Evolutionary conservation across 2,888 invertebrate species (phyloP), one percentile per base, ranked within the genome.

Genomic region (Therioaphis trifolii): DNA sequence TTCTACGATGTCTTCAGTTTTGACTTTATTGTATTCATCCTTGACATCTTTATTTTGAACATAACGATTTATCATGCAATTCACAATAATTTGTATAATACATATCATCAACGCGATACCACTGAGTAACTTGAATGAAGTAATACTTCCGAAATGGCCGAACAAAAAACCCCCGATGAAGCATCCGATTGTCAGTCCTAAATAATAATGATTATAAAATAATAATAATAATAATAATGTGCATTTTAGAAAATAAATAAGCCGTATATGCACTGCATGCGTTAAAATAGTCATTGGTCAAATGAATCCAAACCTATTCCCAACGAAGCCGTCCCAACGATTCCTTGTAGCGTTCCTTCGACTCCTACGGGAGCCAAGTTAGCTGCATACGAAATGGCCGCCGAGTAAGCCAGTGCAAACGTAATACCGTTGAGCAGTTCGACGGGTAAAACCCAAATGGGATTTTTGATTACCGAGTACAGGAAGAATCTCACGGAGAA

Each of bases 341-440:
- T 89, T 75, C 96, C 96, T 91, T 95, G 95, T n/a, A n/a, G n/a
- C n/a, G n/a, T n/a, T n/a, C n/a, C n/a, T n/a, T n/a, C n/a, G n/a
- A n/a, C n/a, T n/a, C n/a, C n/a, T n/a, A n/a, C n/a, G n/a, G n/a
- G n/a, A n/a, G n/a, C n/a, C n/a, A n/a, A n/a, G n/a, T n/a, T n/a
- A n/a, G n/a, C n/a, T n/a, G n/a, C n/a, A n/a, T n/a, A n/a, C n/a
- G n/a, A n/a, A n/a, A n/a, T n/a, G n/a, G n/a, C n/a, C n/a, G n/a
- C n/a, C n/a, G n/a, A n/a, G n/a, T n/a, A n/a, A n/a, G n/a, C n/a
- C n/a, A n/a, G n/a, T n/a, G n/a, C n/a, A n/a, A n/a, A n/a, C n/a
- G n/a, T n/a, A n/a, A n/a, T n/a, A n/a, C n/a, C 96, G 89, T 97
- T 96, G 12, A 95, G 89, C 85, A 96, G 88, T 89, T 98, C 98